These are phyloP conservation scores for Corythornis cristatus DNA, from an alignment of 2,113 vertebrate genomes.

Conservation along the genomic window DNA sequence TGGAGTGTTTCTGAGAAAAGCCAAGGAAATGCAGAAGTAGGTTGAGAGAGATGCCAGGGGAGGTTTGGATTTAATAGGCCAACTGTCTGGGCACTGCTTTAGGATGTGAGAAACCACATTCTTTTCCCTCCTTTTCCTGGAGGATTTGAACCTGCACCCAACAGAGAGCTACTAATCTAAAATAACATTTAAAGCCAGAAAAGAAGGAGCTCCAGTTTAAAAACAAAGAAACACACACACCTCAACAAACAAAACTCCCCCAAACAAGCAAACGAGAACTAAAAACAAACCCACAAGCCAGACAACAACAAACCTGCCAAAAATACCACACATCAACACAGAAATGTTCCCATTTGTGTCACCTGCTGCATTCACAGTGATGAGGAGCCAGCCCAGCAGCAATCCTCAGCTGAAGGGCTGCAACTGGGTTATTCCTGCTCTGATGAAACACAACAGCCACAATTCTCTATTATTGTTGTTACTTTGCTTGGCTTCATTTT, in stretches of 20 bases:
- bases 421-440: background rate
- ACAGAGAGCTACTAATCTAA: background rate
- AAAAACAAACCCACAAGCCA: too few species aligned
- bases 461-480: background rate
- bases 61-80: background rate
- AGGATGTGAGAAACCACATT: background rate
- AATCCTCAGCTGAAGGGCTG: background rate
- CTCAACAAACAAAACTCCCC: too few species aligned
- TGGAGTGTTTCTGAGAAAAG: background rate
- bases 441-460: background rate
- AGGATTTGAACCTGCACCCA: background rate
- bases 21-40: background rate
- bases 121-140: background rate
- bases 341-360: background rate
- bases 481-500: background rate
- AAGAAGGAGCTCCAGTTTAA: background rate
- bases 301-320: too few species aligned
- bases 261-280: background rate
- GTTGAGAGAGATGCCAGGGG: background rate
- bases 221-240: background rate
- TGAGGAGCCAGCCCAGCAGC: background rate
- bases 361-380: background rate
- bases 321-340: too few species aligned
- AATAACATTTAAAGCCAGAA: background rate
- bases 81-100: background rate